Base-by-base conservation (phyloP, 1,140 invertebrate species). In the Planococcus citri region DNA sequence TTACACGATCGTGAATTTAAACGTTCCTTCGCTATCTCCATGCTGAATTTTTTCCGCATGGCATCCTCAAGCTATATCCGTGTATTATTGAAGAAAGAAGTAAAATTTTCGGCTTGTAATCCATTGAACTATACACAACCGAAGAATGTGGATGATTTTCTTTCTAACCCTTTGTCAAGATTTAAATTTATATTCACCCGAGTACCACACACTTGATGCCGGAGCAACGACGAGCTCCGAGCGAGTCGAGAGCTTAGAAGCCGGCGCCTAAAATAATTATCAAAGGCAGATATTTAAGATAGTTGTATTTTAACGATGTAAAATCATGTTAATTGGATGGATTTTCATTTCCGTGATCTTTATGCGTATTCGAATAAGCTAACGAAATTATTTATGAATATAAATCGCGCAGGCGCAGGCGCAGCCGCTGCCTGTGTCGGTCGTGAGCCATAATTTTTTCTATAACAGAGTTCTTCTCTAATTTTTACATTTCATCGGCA, bases 361-460 rank as follows among this genome's bases (percentile, higher is more conserved):
- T 33, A 33, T 33, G 29, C 29, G 29, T 33, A 33, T 33, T 51
- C n/a, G n/a, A 51, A 51, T 51, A n/a, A n/a, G n/a, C n/a, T n/a
- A 51, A 51, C 41, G n/a, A 51, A 51, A 51, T 51, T 20, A 51
- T 51, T 51, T 51, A 51, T 51, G 41, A 51, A 51, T 51, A 51
- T 51, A 17, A 51, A 51, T 51, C 41, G 41, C n/a, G 41, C 41
- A 51, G n/a, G n/a, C n/a, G n/a, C n/a, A n/a, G n/a, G n/a, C n/a
- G n/a, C n/a, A n/a, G n/a, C n/a, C n/a, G n/a, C 10, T 17, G 41
- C 6, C 17, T 4, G 41, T 51, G n/a, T 12, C 10, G 17, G 41
- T 51, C 41, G 41, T 51, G 41, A 51, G 41, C 41, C 10, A 51
- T 51, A 51, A 51, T 51, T 51, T 51, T 37, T 37, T 14, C 33